Percentiles rank a stretch among this genome's conserved stretches.
These are phyloP conservation scores for Spondyliosoma cantharus DNA, from an alignment of 2,797 vertebrate genomes.

Conservation along the genomic window DNA sequence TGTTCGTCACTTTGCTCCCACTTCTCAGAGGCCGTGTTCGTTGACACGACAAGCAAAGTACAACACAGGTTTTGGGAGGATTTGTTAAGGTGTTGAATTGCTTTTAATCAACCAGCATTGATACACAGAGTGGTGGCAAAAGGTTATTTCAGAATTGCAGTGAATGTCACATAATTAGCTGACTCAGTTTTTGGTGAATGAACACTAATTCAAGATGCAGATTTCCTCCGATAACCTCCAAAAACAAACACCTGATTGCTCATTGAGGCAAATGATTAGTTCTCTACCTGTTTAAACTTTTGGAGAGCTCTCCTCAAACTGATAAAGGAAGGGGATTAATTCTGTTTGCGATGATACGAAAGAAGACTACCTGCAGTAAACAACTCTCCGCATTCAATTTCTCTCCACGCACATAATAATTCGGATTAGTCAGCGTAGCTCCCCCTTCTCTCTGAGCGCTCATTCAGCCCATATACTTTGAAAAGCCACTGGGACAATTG, in stretches of 20 bases:
- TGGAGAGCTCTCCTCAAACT: not conserved
- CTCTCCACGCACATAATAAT: slow-evolving; percentile 11
- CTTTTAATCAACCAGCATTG: not conserved
- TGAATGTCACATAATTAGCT: not conserved
- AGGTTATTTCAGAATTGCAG: not conserved
- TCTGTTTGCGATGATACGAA: slow-evolving; percentile 2
- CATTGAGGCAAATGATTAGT: not conserved
- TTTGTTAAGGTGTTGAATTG: not conserved
- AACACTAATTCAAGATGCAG: slow-evolving; percentile 2
- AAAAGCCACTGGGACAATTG: slow-evolving; percentile 70
- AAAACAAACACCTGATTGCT: slow-evolving; percentile 5
- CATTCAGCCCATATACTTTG: slow-evolving; percentile 47
- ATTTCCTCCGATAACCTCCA: not conserved
- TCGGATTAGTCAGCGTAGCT: slow-evolving; percentile 50
- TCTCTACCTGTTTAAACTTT: not conserved
- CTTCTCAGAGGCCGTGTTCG: not conserved
- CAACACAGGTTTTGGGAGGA: not conserved
- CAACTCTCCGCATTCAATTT: slow-evolving; percentile 4
- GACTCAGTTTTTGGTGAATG: not conserved
- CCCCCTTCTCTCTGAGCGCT: slow-evolving; percentile 9
- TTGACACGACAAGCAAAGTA: not conserved
- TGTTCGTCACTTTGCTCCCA: slow-evolving; percentile 9
- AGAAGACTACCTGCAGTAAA: slow-evolving; percentile 1
- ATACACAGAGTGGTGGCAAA: not conserved
- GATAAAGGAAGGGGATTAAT: not conserved